Evolutionary conservation across 2,113 vertebrate species (phyloP).

Genomic region (Sander lucioperca): DNA sequence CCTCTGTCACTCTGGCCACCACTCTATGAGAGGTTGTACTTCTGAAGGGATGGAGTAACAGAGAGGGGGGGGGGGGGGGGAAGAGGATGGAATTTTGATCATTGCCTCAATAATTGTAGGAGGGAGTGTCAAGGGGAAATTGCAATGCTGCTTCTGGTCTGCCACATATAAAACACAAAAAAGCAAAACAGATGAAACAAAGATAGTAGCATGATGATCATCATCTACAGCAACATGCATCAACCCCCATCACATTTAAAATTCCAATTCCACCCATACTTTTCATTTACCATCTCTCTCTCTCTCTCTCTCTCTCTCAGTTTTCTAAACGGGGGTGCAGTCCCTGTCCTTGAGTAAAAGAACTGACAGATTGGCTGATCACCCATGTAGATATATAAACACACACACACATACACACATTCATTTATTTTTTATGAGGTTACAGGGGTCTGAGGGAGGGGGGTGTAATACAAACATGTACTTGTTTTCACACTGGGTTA

Average conservation of each 20-base stretch:
- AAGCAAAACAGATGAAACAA: neutral
- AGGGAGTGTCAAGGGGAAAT: neutral
- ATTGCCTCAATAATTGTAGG: neutral
- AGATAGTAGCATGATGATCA: neutral
- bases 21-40: slow-evolving; percentile 79
- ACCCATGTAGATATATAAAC: slow-evolving; percentile 18
- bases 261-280: neutral
- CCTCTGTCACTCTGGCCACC: slow-evolving; percentile 85
- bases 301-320: neutral
- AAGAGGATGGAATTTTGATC: slow-evolving; percentile 13
- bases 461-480: slow-evolving; percentile 63
- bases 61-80: neutral
- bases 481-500: slow-evolving; percentile 66
- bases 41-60: slow-evolving; percentile 62
- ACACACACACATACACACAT: slow-evolving; percentile 31
- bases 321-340: slow-evolving; percentile 14
- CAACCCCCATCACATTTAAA: neutral
- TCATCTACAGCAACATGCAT: neutral
- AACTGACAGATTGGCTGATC: slow-evolving; percentile 62
- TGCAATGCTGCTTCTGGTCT: neutral
- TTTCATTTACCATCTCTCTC: neutral
- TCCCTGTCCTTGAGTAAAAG: slow-evolving; percentile 38
- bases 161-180: neutral
- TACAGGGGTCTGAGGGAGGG: slow-evolving; percentile 42
- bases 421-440: slow-evolving; percentile 73